phyloP scores from a whole-genome alignment of 2,888 invertebrate species.

The Creontiades dilutus region DNA sequence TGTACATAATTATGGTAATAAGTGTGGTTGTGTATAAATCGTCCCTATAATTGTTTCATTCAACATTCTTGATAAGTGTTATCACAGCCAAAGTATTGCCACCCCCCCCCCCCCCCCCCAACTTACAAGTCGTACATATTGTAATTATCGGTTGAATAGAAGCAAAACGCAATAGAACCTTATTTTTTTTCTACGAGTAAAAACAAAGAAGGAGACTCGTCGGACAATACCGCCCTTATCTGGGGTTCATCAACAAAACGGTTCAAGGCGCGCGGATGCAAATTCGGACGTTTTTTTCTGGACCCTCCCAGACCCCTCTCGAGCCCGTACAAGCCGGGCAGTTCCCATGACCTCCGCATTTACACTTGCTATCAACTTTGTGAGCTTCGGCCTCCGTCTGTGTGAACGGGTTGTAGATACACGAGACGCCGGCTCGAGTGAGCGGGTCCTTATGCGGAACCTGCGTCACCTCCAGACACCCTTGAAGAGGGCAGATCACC shows the following conservation, averaged over 20 bases:
- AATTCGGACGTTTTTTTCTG: background rate
- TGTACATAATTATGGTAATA: no score
- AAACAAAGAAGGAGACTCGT: background rate
- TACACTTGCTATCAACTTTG: background rate
- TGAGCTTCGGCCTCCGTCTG: background rate
- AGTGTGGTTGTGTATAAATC: no score
- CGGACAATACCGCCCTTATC: background rate
- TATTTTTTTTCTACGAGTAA: background rate
- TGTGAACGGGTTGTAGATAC: background rate
- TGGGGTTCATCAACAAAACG: background rate
- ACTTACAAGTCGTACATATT: no score
- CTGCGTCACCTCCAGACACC: constrained; percentile 1
- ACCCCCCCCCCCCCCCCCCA: no score
- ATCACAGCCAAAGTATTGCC: no score
- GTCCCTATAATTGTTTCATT: no score
- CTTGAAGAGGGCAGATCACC: background rate
- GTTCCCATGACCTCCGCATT: background rate
- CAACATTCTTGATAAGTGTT: no score
- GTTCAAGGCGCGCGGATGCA: constrained; percentile 1
- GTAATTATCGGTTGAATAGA: no score
- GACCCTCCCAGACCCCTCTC: background rate
- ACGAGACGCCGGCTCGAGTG: background rate
- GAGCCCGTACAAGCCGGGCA: background rate
- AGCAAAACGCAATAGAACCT: no score
- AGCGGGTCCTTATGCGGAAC: background rate